A percentile compares a stretch with the other conserved stretches of the same genome.
Conservation (phyloP, 2,888 invertebrate species). For the Cephus pygmeus region DNA sequence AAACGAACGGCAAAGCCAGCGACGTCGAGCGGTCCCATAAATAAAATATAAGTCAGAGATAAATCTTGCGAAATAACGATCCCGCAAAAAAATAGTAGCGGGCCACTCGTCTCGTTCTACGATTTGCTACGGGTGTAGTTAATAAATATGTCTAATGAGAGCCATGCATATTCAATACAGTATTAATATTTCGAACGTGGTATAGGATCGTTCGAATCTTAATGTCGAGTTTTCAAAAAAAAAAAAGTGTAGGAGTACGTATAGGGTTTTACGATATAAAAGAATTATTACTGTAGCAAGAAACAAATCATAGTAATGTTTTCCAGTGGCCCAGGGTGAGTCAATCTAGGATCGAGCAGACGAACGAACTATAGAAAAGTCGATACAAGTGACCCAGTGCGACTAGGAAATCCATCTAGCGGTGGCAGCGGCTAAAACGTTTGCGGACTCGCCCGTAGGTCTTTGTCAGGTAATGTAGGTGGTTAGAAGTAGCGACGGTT, state of each 20-base stretch:
- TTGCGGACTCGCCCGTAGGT: conserved; percentile 5
- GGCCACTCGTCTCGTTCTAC: not conserved
- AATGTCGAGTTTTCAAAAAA: not conserved
- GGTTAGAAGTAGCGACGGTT: conserved; percentile 29
- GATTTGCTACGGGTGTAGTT: not conserved
- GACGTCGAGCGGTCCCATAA: not conserved
- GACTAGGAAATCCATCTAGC: not conserved
- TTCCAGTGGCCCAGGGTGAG: not conserved
- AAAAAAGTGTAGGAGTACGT: not conserved
- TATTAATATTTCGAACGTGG: not conserved
- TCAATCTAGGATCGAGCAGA: not conserved
- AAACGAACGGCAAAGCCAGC: not conserved
- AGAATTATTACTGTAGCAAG: not conserved
- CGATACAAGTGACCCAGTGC: not conserved
- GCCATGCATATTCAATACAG: not conserved
- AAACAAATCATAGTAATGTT: not conserved
- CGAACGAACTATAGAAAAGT: not conserved
- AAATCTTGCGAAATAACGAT: not conserved
- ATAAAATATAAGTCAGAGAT: not conserved
- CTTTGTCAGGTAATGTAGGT: conserved; percentile 39
- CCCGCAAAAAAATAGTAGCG: not conserved
- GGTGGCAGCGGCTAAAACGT: not conserved
- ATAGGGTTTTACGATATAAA: not conserved
- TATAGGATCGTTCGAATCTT: not conserved
- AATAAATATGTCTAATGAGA: not conserved